Conservation (phyloP, 2,888 invertebrate genomes). For the Hirtodrosophila alboralis region DNA sequence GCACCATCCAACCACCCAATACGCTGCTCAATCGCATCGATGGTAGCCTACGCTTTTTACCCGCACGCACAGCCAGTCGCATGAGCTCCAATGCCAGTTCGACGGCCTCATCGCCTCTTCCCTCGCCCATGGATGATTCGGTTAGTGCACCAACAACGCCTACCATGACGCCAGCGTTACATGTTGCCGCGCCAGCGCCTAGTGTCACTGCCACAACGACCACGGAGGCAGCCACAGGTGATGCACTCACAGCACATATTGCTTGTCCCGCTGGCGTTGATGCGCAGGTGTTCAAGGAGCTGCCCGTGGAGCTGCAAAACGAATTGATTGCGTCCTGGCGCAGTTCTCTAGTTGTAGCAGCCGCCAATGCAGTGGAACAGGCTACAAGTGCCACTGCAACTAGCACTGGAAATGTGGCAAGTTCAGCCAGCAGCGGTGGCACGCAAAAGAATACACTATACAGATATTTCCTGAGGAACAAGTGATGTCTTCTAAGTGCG, state of each 20-base stretch:
- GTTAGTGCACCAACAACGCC: constrained; percentile 63
- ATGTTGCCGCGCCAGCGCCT: constrained; percentile 40
- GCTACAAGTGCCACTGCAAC: constrained; percentile 41
- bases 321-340: constrained; percentile 89
- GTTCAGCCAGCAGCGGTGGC: constrained; percentile 80
- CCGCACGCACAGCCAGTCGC: constrained; percentile 62
- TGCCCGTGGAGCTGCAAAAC: constrained; percentile 89
- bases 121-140: constrained; percentile 79
- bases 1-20: constrained; percentile 73
- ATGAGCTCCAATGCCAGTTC: constrained; percentile 69
- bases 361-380: constrained; percentile 62
- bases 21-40: constrained; percentile 69
- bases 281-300: constrained; percentile 88
- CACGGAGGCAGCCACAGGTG: constrained; percentile 37
- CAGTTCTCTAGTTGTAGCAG: constrained; percentile 80
- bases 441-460: constrained; percentile 86
- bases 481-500: constrained; percentile 84
- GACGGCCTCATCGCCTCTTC: constrained; percentile 73
- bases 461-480: constrained; percentile 89
- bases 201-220: constrained; percentile 20
- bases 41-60: constrained; percentile 63
- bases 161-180: constrained; percentile 37
- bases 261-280: constrained; percentile 89
- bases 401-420: constrained; percentile 12
- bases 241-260: constrained; percentile 78